A percentile compares a stretch with the other conserved stretches of the same genome.
Evolutionary conservation across 1,140 invertebrate species (phyloP).

Genomic region (Bombus cullumanus): DNA sequence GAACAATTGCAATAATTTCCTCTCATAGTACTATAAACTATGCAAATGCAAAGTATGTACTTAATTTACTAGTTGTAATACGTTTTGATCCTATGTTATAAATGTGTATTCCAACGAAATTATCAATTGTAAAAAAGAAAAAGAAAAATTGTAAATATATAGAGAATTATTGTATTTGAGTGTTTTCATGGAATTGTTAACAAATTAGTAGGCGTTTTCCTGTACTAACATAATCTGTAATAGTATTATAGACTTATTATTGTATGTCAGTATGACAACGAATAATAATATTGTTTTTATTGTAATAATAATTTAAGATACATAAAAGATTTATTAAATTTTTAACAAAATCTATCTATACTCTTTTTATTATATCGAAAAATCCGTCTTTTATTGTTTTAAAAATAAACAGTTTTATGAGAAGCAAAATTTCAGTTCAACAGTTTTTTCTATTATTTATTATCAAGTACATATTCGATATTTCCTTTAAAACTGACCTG

Average conservation of each 20-base stretch:
- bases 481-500: not conserved
- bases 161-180: constrained; percentile 13
- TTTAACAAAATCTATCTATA: constrained; percentile 47
- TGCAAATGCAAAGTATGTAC: constrained; percentile 44
- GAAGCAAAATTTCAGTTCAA: not conserved
- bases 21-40: not conserved
- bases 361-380: not conserved
- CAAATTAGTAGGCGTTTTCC: not conserved
- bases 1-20: not conserved
- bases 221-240: constrained; percentile 46
- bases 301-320: constrained; percentile 52
- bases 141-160: constrained; percentile 54
- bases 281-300: constrained; percentile 49
- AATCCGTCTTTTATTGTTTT: not conserved
- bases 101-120: not conserved
- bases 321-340: constrained; percentile 58
- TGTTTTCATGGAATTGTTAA: constrained; percentile 42
- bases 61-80: constrained; percentile 36
- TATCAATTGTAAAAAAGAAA: not conserved
- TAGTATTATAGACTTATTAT: constrained; percentile 53
- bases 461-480: not conserved
- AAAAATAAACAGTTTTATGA: not conserved
- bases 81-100: not conserved
- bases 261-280: constrained; percentile 41
- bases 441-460: not conserved